Conservation (phyloP, 2,888 invertebrate genomes). For the Deroplatys truncata region DNA sequence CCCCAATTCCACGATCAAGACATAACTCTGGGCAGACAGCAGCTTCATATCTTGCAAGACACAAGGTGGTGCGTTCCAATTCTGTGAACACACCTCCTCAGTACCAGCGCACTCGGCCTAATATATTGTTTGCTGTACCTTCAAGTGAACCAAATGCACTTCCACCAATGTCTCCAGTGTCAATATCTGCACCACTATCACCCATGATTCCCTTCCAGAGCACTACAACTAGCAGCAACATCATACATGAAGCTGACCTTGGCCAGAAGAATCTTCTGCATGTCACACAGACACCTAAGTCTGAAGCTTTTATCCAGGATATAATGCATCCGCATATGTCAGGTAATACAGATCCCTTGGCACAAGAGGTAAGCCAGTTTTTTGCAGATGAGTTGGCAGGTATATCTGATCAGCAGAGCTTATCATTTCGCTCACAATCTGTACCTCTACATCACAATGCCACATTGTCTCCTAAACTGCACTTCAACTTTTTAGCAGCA, state of each 20-base stretch:
- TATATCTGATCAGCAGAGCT: constrained; percentile 31
- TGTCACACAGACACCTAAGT: not conserved
- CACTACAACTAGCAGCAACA: not conserved
- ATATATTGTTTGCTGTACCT: not conserved
- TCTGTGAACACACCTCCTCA: constrained; percentile 23
- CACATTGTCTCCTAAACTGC: not conserved
- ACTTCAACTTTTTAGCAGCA: constrained; percentile 37
- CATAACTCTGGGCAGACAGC: constrained; percentile 20
- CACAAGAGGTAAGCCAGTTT: constrained; percentile 59
- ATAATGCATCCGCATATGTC: not conserved
- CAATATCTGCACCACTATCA: constrained; percentile 29
- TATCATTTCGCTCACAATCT: constrained; percentile 64
- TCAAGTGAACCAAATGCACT: not conserved
- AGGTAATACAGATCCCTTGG: constrained; percentile 31
- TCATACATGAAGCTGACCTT: not conserved
- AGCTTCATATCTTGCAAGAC: constrained; percentile 26
- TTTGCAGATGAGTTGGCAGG: constrained; percentile 47
- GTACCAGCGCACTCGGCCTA: constrained; percentile 1
- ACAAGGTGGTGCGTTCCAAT: constrained; percentile 26
- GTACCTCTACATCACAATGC: constrained; percentile 61
- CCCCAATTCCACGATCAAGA: constrained; percentile 59
- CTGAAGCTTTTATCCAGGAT: not conserved
- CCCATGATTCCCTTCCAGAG: constrained; percentile 18
- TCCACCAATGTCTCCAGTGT: constrained; percentile 20
- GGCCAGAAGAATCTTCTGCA: not conserved